Evolutionary conservation across 1,140 invertebrate genomes (phyloP).

Genomic region (Anadara kagoshimensis): DNA sequence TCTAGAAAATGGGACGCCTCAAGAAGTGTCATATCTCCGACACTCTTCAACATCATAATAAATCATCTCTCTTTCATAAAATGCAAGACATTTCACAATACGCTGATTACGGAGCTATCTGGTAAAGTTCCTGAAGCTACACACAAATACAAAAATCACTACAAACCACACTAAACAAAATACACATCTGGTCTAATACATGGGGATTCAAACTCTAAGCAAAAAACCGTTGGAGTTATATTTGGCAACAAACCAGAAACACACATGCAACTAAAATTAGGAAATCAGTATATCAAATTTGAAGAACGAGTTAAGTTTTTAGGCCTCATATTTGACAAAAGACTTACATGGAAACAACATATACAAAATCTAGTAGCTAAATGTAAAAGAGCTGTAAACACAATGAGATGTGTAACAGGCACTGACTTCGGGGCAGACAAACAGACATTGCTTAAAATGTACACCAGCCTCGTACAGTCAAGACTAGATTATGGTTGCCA

Average conservation of each 20-base stretch:
- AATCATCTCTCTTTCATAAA: not conserved
- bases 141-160: not conserved
- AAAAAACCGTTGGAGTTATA: not conserved
- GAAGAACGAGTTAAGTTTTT: not conserved
- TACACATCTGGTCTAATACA: not conserved
- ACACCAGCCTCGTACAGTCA: not conserved
- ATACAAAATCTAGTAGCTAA: not conserved
- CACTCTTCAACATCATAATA: constrained; percentile 9
- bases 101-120: constrained; percentile 1
- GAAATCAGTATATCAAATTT: not conserved
- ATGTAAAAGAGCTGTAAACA: not conserved
- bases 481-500: not conserved
- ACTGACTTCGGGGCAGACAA: not conserved
- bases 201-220: not conserved
- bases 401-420: not conserved
- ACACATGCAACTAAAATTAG: not conserved
- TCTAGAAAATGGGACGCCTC: not conserved
- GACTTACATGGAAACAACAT: not conserved
- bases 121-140: not conserved
- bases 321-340: not conserved
- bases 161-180: constrained; percentile 1
- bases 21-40: not conserved
- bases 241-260: not conserved
- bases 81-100: not conserved
- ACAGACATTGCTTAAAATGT: not conserved